Evolutionary conservation across 2,113 vertebrate genomes (phyloP).

Genomic region (Propithecus coquereli): DNA sequence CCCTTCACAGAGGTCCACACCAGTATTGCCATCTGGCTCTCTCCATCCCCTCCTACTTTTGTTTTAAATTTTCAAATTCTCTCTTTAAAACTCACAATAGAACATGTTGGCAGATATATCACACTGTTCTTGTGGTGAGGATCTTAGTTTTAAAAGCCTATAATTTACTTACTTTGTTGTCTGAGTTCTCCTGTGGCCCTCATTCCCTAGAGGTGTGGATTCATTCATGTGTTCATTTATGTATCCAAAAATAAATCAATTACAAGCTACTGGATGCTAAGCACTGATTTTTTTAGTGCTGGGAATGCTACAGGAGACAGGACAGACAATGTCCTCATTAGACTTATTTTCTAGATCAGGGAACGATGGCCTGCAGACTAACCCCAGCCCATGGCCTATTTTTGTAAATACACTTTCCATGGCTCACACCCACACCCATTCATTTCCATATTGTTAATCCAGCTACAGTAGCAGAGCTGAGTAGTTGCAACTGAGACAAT

Average conservation of each 20-base stretch:
- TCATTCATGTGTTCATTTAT: background rate
- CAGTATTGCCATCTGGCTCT: background rate
- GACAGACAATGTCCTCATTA: background rate
- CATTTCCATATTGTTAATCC: too few species aligned
- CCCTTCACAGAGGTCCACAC: background rate
- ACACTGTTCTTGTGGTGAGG: background rate
- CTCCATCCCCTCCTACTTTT: background rate
- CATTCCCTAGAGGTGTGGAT: background rate
- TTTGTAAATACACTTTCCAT: background rate
- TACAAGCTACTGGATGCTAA: background rate
- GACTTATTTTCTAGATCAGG: background rate
- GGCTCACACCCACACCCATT: too few species aligned
- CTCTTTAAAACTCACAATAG: background rate
- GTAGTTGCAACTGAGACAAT: too few species aligned
- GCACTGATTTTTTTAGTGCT: background rate
- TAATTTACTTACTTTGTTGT: background rate
- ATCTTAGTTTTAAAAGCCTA: background rate
- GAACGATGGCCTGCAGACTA: background rate
- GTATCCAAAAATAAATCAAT: background rate
- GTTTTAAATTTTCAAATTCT: background rate
- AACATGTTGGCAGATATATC: background rate
- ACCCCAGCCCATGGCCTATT: too few species aligned
- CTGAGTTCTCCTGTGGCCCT: background rate
- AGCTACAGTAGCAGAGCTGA: background rate
- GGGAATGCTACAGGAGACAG: background rate